Conservation (phyloP, 2,797 vertebrate genomes). For the Trachops cirrhosus region DNA sequence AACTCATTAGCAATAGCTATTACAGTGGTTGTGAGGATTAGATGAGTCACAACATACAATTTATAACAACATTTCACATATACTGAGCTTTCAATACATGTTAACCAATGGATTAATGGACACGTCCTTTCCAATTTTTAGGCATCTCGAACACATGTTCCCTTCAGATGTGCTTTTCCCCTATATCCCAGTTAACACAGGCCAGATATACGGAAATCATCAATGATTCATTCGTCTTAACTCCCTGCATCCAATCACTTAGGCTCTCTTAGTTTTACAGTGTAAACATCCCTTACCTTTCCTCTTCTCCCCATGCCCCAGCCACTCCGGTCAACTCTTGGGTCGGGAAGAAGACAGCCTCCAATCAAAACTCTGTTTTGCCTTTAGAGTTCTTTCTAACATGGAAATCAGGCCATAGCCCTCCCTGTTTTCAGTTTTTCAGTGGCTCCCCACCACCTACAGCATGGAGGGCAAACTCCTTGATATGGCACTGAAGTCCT, state of each 20-base stretch:
- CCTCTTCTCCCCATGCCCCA: not conserved
- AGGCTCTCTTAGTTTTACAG: not conserved
- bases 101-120: not conserved
- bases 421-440: not conserved
- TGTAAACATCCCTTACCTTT: not conserved
- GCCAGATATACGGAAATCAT: not conserved
- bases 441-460: not conserved
- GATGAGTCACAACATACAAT: not conserved
- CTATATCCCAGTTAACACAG: not conserved
- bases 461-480: not conserved
- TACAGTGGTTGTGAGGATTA: not conserved
- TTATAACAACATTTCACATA: not conserved
- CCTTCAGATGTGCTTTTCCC: not conserved
- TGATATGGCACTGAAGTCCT: not conserved
- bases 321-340: not conserved
- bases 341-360: not conserved
- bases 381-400: not conserved
- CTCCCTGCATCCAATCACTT: not conserved
- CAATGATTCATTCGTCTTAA: not conserved
- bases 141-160: not conserved
- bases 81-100: not conserved
- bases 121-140: not conserved
- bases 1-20: not conserved
- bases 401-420: not conserved
- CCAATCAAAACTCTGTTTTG: not conserved